phyloP scores from a whole-genome alignment of 2,888 invertebrate genomes.

The Ectemnius cavifrons region DNA sequence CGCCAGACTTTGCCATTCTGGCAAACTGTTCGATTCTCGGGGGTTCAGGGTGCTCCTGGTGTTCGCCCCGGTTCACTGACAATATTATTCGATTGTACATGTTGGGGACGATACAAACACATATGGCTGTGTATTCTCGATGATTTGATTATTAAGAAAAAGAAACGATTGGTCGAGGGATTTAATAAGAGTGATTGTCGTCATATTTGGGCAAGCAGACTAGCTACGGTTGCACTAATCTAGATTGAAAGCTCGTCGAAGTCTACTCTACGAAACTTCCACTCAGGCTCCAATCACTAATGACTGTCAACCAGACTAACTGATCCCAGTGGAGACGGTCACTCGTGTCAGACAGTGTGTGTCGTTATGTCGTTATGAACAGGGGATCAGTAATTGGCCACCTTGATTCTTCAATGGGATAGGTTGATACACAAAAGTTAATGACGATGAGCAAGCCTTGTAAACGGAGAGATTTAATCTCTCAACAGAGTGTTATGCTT shows the following conservation, averaged over 20 bases:
- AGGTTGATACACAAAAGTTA: slow-evolving; percentile 50
- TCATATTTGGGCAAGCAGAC: not conserved
- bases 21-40: slow-evolving; percentile 17
- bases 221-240: not conserved
- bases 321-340: not conserved
- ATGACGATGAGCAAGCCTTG: slow-evolving; percentile 49
- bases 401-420: slow-evolving; percentile 17
- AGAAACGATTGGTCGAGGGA: not conserved
- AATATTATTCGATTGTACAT: not conserved
- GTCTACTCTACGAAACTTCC: not conserved
- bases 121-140: not conserved
- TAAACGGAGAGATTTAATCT: slow-evolving; percentile 24
- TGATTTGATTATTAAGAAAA: not conserved
- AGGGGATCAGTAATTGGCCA: slow-evolving; percentile 9
- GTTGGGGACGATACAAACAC: not conserved
- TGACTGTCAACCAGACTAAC: not conserved
- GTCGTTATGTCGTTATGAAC: slow-evolving; percentile 5
- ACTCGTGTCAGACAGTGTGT: not conserved
- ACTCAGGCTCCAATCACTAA: not conserved
- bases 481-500: slow-evolving; percentile 45
- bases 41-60: slow-evolving; percentile 49
- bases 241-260: not conserved
- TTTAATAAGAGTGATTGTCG: not conserved
- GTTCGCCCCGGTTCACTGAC: not conserved
- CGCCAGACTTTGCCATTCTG: slow-evolving; percentile 1